Base-by-base conservation (phyloP, 2,888 invertebrate species). In the Mechanitis mazaeus region DNA sequence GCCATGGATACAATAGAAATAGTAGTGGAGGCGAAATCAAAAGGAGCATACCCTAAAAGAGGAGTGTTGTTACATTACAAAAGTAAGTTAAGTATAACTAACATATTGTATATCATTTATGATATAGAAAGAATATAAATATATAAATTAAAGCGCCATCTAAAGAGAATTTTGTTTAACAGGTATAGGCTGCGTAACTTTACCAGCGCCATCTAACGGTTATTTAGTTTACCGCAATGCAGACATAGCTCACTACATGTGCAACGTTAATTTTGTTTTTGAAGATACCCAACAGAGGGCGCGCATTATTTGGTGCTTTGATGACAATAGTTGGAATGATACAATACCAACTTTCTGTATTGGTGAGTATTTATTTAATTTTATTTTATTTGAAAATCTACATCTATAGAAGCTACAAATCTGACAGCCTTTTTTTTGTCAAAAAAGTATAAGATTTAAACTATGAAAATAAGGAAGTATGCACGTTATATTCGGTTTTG, bases 181-280 rank as follows among this genome's bases (percentile, higher is more conserved):
- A 94, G 94, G 93, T 75, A 80, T 94, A 63, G 94, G 94, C 60
- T 95, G 95, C 77, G 91, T 93, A 12, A 92, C 93, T 42, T 86
- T 92, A 45, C 73, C 84, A 73, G 84, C 93, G 74, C 95, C 95
- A 72, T 89, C 91, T 77, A 92, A 93, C 81, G 94, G 94, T 55
- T 93, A 93, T 77, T 78, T 94, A 12, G 92, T 93, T 73, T 93
- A 92, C 79, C 91, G 93, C 72, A 94, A 93, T 71, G 90, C 91
- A 62, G 92, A 92, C 53, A 87, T 91, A 55, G 94, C 93, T 45
- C 92, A 93, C 72, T 94, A 93, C 83, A 91, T 92, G 82, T 95
- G 95, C 82, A 92, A 93, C 71, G 90, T 92, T 57, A 93, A 93
- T 61, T 92, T 85, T 73, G 90, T 93, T 76, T 95, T 95, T 80